phyloP scores from a whole-genome alignment of 2,888 invertebrate genomes.

The Drosophila nr. fundita region DNA sequence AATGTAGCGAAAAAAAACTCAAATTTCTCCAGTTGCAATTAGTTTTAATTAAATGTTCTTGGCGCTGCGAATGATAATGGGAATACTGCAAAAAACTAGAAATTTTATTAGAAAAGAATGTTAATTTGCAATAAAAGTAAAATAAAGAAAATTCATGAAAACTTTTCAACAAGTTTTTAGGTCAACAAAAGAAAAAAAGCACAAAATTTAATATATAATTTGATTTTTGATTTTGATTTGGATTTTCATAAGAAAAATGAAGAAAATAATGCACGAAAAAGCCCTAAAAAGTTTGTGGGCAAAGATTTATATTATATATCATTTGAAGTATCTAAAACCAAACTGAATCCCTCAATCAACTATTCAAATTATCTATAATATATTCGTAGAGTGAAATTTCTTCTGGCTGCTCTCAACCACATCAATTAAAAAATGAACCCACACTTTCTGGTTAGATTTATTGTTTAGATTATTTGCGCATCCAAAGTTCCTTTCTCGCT shows the following conservation, averaged over 20 bases:
- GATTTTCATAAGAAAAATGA: too few species aligned
- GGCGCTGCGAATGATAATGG: not conserved
- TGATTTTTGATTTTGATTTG: not conserved
- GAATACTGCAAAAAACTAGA: not conserved
- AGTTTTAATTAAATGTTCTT: slow-evolving; percentile 36
- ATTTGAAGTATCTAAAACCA: not conserved
- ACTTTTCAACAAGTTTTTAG: too few species aligned
- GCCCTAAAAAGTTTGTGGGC: not conserved
- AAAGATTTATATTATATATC: not conserved
- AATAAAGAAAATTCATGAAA: not conserved
- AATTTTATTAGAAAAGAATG: not conserved
- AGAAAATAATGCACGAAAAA: not conserved
- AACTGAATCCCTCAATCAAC: not conserved
- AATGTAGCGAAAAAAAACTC: slow-evolving; percentile 24
- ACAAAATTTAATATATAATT: not conserved
- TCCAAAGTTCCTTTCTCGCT: slow-evolving; percentile 50
- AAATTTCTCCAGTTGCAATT: slow-evolving; percentile 42
- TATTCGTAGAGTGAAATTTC: not conserved
- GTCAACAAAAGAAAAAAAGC: too few species aligned
- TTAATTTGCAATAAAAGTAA: not conserved
- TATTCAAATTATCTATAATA: not conserved
- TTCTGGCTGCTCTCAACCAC: not conserved
- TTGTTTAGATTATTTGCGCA: slow-evolving; percentile 10
- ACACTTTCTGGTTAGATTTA: slow-evolving; percentile 24
- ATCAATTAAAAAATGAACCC: not conserved